phyloP scores from a whole-genome alignment of 2,797 vertebrate species.

The Platalea minor region DNA sequence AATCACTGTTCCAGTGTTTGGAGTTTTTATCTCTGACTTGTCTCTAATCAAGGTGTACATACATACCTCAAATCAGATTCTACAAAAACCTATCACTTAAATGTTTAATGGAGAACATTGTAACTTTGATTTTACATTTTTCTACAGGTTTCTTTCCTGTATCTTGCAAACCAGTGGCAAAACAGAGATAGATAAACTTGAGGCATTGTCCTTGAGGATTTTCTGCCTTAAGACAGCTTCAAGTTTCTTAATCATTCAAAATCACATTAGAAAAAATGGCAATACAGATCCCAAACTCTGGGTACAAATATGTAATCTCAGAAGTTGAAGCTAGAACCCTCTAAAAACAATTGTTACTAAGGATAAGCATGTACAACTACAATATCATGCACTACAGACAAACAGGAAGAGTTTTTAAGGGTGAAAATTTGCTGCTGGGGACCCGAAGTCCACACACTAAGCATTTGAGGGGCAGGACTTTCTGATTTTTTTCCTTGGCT shows the following conservation, averaged over 20 bases:
- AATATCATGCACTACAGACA: neutral
- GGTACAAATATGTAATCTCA: neutral
- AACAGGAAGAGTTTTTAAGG: neutral
- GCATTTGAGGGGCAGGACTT: neutral
- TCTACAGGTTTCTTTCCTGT: neutral
- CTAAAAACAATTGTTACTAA: neutral
- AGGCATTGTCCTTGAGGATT: neutral
- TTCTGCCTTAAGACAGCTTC: neutral
- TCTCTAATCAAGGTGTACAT: neutral
- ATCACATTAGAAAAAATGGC: neutral
- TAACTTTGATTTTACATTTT: neutral
- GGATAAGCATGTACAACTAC: fast-evolving
- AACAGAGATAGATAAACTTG: neutral
- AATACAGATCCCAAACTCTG: neutral
- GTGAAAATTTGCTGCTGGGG: neutral
- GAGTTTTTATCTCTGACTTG: neutral
- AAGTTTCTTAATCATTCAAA: neutral
- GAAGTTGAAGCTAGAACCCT: neutral
- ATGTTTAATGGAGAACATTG: neutral
- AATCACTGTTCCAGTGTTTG: neutral
- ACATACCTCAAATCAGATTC: neutral
- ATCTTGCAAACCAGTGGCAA: neutral
- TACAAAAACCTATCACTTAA: neutral
- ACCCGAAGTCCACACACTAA: neutral
- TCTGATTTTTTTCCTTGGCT: neutral